Conservation (phyloP, 2,797 vertebrate species). For the Limnodromus scolopaceus region DNA sequence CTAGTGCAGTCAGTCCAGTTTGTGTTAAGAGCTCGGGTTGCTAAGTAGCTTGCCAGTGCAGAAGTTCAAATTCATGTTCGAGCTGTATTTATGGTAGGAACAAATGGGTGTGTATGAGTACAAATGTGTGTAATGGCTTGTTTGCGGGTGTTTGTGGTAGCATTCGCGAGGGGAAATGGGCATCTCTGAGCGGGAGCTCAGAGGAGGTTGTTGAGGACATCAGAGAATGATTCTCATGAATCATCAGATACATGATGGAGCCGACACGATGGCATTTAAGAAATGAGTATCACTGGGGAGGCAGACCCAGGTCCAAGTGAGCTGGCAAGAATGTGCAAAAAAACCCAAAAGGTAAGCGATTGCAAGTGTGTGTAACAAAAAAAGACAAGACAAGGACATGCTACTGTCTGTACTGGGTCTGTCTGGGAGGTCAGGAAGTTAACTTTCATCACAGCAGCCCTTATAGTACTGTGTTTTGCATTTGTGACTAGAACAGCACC, state of each 20-base stretch:
- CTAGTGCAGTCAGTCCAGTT: slow-evolving; percentile 45
- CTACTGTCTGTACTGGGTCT: neutral
- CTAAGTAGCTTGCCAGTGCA: slow-evolving; percentile 36
- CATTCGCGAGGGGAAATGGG: neutral
- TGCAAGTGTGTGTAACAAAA: neutral
- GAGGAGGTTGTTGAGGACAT: neutral
- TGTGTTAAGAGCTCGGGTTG: slow-evolving; percentile 17
- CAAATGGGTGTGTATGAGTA: neutral
- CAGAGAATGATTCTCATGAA: neutral
- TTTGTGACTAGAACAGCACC: neutral
- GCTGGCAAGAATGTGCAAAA: neutral
- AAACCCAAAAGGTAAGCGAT: neutral
- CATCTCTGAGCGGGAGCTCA: neutral
- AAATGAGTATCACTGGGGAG: neutral
- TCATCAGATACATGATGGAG: neutral
- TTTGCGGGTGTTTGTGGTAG: neutral
- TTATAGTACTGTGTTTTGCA: neutral
- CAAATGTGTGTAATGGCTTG: neutral
- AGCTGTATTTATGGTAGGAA: slow-evolving; percentile 24
- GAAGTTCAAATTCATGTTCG: neutral
- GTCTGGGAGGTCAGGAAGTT: neutral
- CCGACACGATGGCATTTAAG: neutral
- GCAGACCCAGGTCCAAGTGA: neutral
- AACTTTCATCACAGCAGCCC: neutral
- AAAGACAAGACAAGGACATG: neutral